Evolutionary conservation across 2,888 invertebrate species (phyloP), one percentile per base, ranked within the genome.

Genomic region (Himalopsyche kuldschensis): DNA sequence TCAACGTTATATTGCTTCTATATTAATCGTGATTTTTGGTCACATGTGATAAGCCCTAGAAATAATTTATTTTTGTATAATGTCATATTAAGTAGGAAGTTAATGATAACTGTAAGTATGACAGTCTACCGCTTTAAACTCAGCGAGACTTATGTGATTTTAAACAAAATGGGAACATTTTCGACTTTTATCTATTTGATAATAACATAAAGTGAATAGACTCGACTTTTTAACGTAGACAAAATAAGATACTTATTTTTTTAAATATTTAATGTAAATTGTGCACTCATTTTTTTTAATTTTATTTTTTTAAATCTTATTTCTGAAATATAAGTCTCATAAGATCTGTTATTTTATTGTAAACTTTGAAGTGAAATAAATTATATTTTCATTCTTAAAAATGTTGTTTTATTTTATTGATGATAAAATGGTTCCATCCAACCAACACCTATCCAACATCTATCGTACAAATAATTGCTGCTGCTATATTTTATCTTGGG

Each of bases 51-150:
- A 75, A 77, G 48, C 41, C 63, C 55, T 30, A 80, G 35, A 35
- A 80, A 83, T 78, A 75, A 82, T 47, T 75, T 79, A 79, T 82
- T 82, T 82, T 82, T 55, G 17, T 46, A 69, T 4, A 63, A 63
- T 69, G 27, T 69, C 69, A 27, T 69, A 69, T 69, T 69, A 69
- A 69, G 24, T 69, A 69, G 27, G 10, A 20, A 20, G 20, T 20
- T 55, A 20, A 30, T 27, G 15, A 41, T 69, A 69, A 69, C 27
- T 27, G 11, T 69, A 5, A 4, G 11, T 20, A 24, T 27, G 27
- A 11, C 69, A 69, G 69, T 69, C 69, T 69, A 27, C 69, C 20
- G 27, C 30, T 69, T 69, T 11, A 24, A 69, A 27, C 15, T 11
- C 11, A 30, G 17, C 10, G 30, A 24, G 69, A 27, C 69, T 15